phyloP scores from a whole-genome alignment of 1,140 invertebrate genomes.

The Macrotrachela quadricornifera region DNA sequence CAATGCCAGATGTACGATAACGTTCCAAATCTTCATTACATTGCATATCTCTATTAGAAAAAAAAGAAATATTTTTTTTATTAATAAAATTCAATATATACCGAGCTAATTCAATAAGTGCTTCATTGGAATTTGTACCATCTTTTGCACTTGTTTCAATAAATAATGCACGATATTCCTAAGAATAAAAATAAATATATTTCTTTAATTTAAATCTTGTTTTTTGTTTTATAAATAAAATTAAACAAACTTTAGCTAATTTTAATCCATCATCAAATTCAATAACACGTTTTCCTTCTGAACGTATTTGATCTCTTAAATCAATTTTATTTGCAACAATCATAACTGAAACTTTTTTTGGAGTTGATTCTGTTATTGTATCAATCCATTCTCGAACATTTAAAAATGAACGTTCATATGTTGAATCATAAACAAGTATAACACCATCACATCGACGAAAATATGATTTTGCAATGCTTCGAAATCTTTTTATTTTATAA shows the following conservation, averaged over 20 bases:
- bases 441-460: constrained; percentile 28
- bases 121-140: constrained; percentile 32
- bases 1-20: no score
- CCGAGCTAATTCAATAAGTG: constrained; percentile 32
- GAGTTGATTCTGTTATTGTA: no score
- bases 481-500: constrained; percentile 18
- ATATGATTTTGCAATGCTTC: constrained; percentile 27
- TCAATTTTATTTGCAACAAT: constrained; percentile 39
- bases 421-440: constrained; percentile 24
- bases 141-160: constrained; percentile 30
- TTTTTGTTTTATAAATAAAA: neutral
- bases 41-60: no score
- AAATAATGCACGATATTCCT: constrained; percentile 18
- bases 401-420: constrained; percentile 26
- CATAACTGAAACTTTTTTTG: constrained; percentile 29
- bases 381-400: constrained; percentile 25
- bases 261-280: constrained; percentile 19
- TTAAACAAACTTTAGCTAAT: constrained; percentile 18
- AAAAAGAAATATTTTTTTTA: no score
- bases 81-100: no score
- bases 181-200: neutral
- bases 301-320: constrained; percentile 22
- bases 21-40: no score
- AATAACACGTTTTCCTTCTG: constrained; percentile 16
- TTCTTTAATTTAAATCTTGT: neutral